Evolutionary conservation across 2,113 vertebrate genomes (phyloP).

Genomic region (Ifrita kowaldi): DNA sequence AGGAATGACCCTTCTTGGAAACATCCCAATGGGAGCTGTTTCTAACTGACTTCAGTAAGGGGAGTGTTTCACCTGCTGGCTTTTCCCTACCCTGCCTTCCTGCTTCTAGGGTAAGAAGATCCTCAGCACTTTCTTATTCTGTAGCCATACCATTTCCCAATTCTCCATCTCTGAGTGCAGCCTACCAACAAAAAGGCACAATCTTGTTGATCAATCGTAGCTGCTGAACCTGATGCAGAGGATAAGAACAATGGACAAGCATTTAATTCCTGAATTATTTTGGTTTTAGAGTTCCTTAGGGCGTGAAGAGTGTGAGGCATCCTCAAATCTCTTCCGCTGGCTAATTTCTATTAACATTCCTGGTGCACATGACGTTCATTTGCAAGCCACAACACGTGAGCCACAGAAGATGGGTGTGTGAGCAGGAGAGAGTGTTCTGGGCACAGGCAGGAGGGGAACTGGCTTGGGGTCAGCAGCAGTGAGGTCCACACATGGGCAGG

Average conservation of each 20-base stretch:
- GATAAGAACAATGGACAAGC: not conserved
- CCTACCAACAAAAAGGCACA: not conserved
- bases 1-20: not conserved
- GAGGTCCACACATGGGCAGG: not conserved
- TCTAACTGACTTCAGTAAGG: not conserved
- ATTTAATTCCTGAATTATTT: not conserved
- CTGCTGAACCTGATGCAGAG: not conserved
- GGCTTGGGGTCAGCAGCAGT: not conserved
- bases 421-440: not conserved
- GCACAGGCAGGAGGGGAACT: accelerated
- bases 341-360: not conserved
- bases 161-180: not conserved
- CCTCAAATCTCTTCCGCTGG: not conserved
- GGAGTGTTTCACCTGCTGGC: not conserved
- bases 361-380: accelerated
- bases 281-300: not conserved
- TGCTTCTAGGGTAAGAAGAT: accelerated
- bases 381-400: not conserved
- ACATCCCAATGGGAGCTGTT: not conserved
- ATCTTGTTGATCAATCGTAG: not conserved
- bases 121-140: not conserved
- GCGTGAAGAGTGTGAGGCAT: not conserved
- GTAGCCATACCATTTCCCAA: not conserved
- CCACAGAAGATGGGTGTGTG: not conserved
- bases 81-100: not conserved